Evolutionary conservation across 2,888 invertebrate genomes (phyloP).

Genomic region (Lasiommata megera): DNA sequence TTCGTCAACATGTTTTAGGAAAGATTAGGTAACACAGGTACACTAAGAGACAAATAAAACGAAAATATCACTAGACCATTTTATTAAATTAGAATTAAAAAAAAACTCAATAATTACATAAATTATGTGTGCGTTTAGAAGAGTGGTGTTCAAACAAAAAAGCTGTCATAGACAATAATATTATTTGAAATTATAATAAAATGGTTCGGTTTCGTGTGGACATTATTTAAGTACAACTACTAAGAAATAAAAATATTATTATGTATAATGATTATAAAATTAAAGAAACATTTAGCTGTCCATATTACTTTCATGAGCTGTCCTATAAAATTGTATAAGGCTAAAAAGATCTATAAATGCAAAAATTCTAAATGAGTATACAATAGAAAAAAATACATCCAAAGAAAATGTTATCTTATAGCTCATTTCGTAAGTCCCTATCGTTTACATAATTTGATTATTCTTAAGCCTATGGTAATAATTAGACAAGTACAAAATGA

Average conservation of each 20-base stretch:
- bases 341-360: constrained; percentile 80
- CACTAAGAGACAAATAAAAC: constrained; percentile 39
- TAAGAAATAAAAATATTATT: constrained; percentile 40
- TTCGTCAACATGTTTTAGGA: no score
- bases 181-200: constrained; percentile 52
- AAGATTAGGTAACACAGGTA: no score
- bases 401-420: constrained; percentile 65
- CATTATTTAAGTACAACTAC: constrained; percentile 71
- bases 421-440: constrained; percentile 74
- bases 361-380: constrained; percentile 74
- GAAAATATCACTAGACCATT: constrained; percentile 63
- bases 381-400: constrained; percentile 77
- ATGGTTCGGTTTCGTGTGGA: constrained; percentile 64
- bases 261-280: constrained; percentile 39
- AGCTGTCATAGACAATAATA: constrained; percentile 49
- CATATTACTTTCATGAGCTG: constrained; percentile 32
- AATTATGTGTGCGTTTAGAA: constrained; percentile 73
- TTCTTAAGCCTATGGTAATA: constrained; percentile 76
- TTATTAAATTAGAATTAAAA: constrained; percentile 74
- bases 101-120: constrained; percentile 74
- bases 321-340: constrained; percentile 67
- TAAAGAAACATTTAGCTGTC: constrained; percentile 47
- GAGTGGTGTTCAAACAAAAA: constrained; percentile 56
- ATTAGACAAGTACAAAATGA: constrained; percentile 81
- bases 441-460: constrained; percentile 75